Evolutionary conservation across 2,888 invertebrate genomes (phyloP).

Genomic region (Erebia ligea): DNA sequence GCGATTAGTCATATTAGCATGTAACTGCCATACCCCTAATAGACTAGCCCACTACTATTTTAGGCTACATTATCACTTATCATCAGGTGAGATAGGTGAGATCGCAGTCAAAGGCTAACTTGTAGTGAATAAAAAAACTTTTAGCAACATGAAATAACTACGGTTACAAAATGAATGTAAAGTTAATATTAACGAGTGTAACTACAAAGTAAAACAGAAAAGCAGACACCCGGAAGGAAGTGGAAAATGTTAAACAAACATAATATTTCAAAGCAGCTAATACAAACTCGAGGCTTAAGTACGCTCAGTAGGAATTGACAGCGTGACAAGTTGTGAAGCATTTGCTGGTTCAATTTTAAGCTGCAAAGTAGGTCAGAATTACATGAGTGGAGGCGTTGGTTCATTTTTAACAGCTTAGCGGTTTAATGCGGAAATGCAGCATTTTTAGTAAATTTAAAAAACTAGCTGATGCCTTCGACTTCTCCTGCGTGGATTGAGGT

Average conservation of each 20-base stretch:
- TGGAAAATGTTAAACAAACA: constrained; percentile 11
- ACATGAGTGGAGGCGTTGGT: neutral
- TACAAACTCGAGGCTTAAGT: constrained; percentile 9
- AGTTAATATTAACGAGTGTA: neutral
- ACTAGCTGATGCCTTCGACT: too few species aligned
- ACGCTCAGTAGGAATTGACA: constrained; percentile 9
- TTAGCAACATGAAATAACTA: neutral
- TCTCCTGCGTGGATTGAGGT: too few species aligned
- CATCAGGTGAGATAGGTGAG: neutral
- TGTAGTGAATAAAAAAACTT: neutral
- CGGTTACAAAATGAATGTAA: neutral
- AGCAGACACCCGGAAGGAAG: constrained; percentile 1
- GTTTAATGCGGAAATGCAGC: neutral
- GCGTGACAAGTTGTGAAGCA: constrained; percentile 14
- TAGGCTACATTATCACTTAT: too few species aligned
- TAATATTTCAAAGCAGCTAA: constrained; percentile 3
- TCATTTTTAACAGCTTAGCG: constrained; percentile 12
- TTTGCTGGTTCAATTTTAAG: constrained; percentile 6
- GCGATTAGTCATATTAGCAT: too few species aligned
- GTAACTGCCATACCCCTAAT: too few species aligned
- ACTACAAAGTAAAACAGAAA: neutral
- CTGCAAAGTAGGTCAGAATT: constrained; percentile 8
- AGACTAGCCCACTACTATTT: too few species aligned
- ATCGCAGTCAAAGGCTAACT: neutral
- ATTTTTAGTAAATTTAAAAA: neutral